Base-by-base conservation (phyloP, 2,113 vertebrate species). In the Octodon degus region DNA sequence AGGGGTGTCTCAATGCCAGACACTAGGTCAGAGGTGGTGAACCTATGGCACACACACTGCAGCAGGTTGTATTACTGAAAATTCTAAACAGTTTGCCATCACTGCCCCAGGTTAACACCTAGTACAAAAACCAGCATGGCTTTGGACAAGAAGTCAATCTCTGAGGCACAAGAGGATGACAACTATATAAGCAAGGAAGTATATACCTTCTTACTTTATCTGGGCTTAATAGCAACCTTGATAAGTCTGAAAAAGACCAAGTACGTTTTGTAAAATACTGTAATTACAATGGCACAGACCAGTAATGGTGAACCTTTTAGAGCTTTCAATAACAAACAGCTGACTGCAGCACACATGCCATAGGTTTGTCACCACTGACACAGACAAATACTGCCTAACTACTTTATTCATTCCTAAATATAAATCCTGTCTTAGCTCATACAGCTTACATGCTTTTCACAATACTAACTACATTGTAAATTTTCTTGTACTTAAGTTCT, bases 401-500 rank as follows among this genome's bases (percentile, higher is more conserved):
- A 92, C n/a, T 92, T 92, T 68, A 63, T 8, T 95, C 34, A 68
- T 65, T 90, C 30, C 24, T n/a, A 47, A 80, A 93, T 25, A 70
- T 10, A 89, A 92, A 94, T 55, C 34, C 53, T 65, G 2, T 84
- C 47, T 81, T 74, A 74, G 37, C 24, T 76, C 79, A 85, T 14
- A 77, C 8, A 47, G 12, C 22, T 89, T 55, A 9, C 37, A 30
- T 62, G 83, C 67, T 67, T 62, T 74, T 96, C 30, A 83, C 63
- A 93, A 95, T 63, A 90, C 27, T 92, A 83, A 94, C 19, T 63
- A 37, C 12, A 72, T 30, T 76, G 13, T 76, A 91, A 47, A 25
- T 80, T 88, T 86, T 79, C 13, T 89, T 95, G 7, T 80, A 53
- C 72, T 55, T 97, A 67, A 47, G 13, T 62, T 70, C 80, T 86